Evolutionary conservation across 2,888 invertebrate species (phyloP), one percentile per base, ranked within the genome.

Genomic region (Tetragonisca angustula): DNA sequence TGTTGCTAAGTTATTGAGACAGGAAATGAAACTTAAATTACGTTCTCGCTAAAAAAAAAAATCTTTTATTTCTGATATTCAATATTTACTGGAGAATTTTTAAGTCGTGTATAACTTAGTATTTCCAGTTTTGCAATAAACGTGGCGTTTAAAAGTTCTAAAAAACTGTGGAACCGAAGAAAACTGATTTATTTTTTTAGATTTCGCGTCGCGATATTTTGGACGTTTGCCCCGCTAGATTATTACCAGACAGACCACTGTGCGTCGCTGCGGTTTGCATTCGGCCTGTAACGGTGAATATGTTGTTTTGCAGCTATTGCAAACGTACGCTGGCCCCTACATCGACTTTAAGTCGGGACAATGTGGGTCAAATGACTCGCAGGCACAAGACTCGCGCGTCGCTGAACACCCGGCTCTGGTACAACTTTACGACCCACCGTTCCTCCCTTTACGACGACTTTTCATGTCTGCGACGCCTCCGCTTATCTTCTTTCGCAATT

Each of bases 361-460:
- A 87, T 86, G 83, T 87, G 79, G 87, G 87, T 87, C 81, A 87
- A 87, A 81, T 65, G 78, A 87, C 77, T 83, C 72, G 74, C 73
- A 69, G 77, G 70, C 76, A 68, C 65, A 59, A 59, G 72, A 71
- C 59, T 69, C 74, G 65, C 56, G 62, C 52, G 72, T 61, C 74
- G 74, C 15, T 69, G 71, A 80, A 74, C 81, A 78, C 75, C 68
- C 75, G 73, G 76, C 67, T 50, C 79, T 43, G 43, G 62, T 69
- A 77, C 65, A 71, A 79, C 76, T 87, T 84, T 87, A 87, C 73
- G 76, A 85, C 65, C 73, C n/a, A 54, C n/a, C 77, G 79, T 83
- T 61, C 70, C 72, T 68, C 79, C 83, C 86, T 86, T 83, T 69
- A 67, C 80, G 72, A 77, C 50, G 72, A 83, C 79, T 83, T 81